Percentiles rank a stretch among this genome's conserved stretches.
Evolutionary conservation across 2,113 vertebrate genomes (phyloP).

Genomic region (Oxygymnocypris stewartii): DNA sequence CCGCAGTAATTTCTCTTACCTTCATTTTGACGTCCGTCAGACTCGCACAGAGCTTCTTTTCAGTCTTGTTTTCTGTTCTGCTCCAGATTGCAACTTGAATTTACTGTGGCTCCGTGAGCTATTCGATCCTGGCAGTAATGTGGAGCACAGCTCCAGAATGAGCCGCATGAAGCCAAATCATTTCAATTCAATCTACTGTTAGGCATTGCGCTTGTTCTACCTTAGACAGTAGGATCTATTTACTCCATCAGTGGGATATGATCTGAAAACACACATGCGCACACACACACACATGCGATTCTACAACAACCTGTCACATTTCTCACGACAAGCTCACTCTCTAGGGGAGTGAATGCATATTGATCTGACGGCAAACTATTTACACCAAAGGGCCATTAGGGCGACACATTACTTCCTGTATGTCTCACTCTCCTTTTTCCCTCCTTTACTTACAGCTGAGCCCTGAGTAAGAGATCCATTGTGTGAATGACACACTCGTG

Average conservation of each 20-base stretch:
- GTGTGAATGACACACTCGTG: slow-evolving; percentile 33
- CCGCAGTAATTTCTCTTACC: neutral
- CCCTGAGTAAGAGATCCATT: slow-evolving; percentile 38
- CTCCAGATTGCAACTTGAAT: slow-evolving; percentile 32
- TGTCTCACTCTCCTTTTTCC: slow-evolving; percentile 17
- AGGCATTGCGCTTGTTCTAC: slow-evolving; percentile 1
- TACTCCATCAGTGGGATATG: slow-evolving; percentile 26
- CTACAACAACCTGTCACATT: slow-evolving; percentile 18
- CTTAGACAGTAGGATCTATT: slow-evolving; percentile 37
- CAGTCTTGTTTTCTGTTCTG: slow-evolving; percentile 17
- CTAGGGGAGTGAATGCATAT: slow-evolving; percentile 31
- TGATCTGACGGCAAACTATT: slow-evolving; percentile 51
- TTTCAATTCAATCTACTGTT: slow-evolving; percentile 39
- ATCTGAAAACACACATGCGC: slow-evolving; percentile 17
- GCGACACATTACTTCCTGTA: slow-evolving; percentile 29
- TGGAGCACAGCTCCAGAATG: neutral
- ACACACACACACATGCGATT: neutral
- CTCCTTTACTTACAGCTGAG: slow-evolving; percentile 40
- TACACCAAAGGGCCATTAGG: slow-evolving; percentile 52
- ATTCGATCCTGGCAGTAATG: slow-evolving; percentile 27
- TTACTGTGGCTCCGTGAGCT: slow-evolving; percentile 1
- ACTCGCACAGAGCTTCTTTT: neutral
- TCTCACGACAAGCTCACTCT: neutral
- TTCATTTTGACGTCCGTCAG: slow-evolving; percentile 11
- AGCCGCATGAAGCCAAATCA: slow-evolving; percentile 26